Evolutionary conservation across 2,113 vertebrate genomes (phyloP).

Genomic region (Asarcornis scutulata): DNA sequence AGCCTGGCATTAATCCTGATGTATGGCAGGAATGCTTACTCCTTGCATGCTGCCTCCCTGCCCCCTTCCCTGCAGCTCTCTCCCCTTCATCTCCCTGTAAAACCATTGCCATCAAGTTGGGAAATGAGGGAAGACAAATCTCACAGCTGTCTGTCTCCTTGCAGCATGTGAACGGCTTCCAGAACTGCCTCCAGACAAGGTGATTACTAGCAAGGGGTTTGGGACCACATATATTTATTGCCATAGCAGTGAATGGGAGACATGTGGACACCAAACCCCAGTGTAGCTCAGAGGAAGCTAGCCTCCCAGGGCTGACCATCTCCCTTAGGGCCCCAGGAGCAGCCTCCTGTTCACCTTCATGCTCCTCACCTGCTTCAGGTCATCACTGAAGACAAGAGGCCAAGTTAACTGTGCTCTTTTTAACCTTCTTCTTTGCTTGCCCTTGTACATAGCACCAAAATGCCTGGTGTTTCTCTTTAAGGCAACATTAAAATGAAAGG

Average conservation of each 20-base stretch:
- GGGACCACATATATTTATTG: background rate
- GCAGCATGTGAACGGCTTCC: background rate
- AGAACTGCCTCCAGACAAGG: background rate
- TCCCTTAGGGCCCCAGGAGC: rapidly evolving
- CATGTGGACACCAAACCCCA: background rate
- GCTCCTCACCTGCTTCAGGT: background rate
- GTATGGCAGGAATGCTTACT: background rate
- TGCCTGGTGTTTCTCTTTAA: background rate
- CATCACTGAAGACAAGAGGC: rapidly evolving
- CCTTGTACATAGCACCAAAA: rapidly evolving
- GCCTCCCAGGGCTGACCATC: background rate
- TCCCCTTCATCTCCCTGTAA: background rate
- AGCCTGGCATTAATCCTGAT: background rate
- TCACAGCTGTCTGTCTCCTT: background rate
- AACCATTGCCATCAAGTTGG: background rate
- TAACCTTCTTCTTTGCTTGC: background rate
- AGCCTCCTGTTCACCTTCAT: background rate
- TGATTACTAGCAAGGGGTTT: background rate
- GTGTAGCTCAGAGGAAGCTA: background rate
- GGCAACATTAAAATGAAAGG: background rate
- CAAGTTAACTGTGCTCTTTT: background rate
- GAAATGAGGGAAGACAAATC: background rate
- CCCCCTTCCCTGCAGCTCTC: background rate
- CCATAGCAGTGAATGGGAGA: background rate
- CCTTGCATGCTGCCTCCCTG: too few relatives aligned